Conservation (phyloP, 2,888 invertebrate genomes). For the Conus canariensis region DNA sequence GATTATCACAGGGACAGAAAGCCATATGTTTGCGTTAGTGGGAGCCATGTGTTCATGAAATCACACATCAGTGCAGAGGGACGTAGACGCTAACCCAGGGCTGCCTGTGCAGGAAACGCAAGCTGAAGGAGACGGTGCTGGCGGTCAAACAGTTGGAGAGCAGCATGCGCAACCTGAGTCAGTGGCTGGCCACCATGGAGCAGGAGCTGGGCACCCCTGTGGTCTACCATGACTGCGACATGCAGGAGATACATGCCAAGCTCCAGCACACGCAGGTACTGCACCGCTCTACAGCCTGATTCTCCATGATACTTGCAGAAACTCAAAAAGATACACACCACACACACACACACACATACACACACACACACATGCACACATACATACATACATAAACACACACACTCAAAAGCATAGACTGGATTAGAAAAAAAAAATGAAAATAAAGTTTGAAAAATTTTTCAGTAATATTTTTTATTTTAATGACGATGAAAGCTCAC, state of each 20-base stretch:
- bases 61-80: no score
- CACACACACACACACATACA: background rate
- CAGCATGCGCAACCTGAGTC: conserved; percentile 73
- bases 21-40: no score
- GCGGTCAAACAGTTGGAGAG: conserved; percentile 76
- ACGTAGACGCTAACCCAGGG: no score
- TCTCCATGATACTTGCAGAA: background rate
- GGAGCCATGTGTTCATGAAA: no score
- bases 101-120: conserved; percentile 85
- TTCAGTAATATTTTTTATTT: no score
- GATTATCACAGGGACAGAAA: no score
- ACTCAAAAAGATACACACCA: background rate
- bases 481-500: no score
- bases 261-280: conserved; percentile 71
- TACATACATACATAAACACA: background rate
- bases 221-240: conserved; percentile 64
- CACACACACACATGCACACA: background rate
- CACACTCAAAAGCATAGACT: no score
- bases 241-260: conserved; percentile 70
- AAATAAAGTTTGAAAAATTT: no score
- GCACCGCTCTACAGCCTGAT: no score
- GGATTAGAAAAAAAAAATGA: no score
- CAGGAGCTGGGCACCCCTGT: conserved; percentile 68
- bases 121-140: conserved; percentile 82
- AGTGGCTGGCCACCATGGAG: conserved; percentile 75